Conservation (phyloP, 2,888 invertebrate species). For the Cremastinae sp. region DNA sequence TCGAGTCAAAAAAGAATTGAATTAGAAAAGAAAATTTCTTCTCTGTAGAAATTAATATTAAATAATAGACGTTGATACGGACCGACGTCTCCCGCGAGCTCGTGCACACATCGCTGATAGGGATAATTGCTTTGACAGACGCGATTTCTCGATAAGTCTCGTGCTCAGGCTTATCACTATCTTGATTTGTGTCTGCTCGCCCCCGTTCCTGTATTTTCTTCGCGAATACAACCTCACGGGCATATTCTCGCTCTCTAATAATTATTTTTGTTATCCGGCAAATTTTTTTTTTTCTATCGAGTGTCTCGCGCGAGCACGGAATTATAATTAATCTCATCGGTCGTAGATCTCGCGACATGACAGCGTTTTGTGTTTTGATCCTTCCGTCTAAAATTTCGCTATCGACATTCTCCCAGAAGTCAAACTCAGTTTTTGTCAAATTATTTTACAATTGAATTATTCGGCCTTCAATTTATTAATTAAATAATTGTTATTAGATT, state of each 20-base stretch:
- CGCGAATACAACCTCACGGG: conserved; percentile 29
- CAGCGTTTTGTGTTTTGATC: not conserved
- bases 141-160: conserved; percentile 55
- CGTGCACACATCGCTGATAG: conserved; percentile 39
- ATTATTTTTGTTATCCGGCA: not conserved
- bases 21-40: too few species aligned
- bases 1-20: conserved; percentile 5
- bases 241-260: not conserved
- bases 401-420: too few species aligned
- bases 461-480: too few species aligned
- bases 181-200: conserved; percentile 13
- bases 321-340: conserved; percentile 15
- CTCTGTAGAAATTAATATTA: too few species aligned
- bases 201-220: conserved; percentile 3
- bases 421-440: too few species aligned
- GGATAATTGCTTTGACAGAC: conserved; percentile 59
- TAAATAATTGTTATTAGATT: too few species aligned
- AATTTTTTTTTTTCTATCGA: conserved; percentile 1
- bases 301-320: conserved; percentile 6
- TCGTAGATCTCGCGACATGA: not conserved
- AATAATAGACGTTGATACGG: conserved; percentile 16
- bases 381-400: too few species aligned
- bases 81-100: conserved; percentile 41
- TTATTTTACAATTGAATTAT: too few species aligned
- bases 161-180: conserved; percentile 40